Percentiles rank a stretch among this genome's conserved stretches.
Evolutionary conservation across 2,888 invertebrate genomes (phyloP).

Genomic region (Deilephila elpenor): DNA sequence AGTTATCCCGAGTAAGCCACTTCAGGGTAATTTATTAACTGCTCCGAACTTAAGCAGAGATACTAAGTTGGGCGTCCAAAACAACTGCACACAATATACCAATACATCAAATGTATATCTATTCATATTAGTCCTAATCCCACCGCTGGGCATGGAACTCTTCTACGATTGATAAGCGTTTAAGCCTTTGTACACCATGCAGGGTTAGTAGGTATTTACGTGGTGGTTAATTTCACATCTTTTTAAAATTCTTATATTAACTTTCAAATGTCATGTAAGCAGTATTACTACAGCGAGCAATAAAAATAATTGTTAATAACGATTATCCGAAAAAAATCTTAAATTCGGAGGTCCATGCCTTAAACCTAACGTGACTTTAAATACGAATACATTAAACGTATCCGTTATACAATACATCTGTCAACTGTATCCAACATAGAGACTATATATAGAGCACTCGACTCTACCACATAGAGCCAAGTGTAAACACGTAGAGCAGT

Average conservation of each 20-base stretch:
- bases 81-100: not conserved
- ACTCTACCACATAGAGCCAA: constrained; percentile 11
- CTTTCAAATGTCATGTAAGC: too few relatives aligned
- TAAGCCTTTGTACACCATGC: too few relatives aligned
- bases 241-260: too few relatives aligned
- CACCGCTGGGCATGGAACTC: too few relatives aligned
- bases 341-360: too few relatives aligned
- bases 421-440: not conserved
- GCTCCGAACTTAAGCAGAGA: constrained; percentile 6
- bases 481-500: constrained; percentile 25
- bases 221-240: too few relatives aligned
- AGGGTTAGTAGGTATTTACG: too few relatives aligned
- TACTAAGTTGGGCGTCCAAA: not conserved
- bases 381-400: not conserved
- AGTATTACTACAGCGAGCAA: too few relatives aligned
- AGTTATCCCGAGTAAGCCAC: constrained; percentile 3
- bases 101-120: not conserved
- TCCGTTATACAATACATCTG: constrained; percentile 5
- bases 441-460: constrained; percentile 10
- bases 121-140: too few relatives aligned
- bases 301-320: too few relatives aligned
- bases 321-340: too few relatives aligned
- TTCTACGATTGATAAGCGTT: too few relatives aligned
- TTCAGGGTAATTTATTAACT: constrained; percentile 2
- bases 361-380: not conserved